A percentile compares a stretch with the other conserved stretches of the same genome.
phyloP scores from a whole-genome alignment of 2,797 vertebrate species.

The Aplochiton taeniatus region DNA sequence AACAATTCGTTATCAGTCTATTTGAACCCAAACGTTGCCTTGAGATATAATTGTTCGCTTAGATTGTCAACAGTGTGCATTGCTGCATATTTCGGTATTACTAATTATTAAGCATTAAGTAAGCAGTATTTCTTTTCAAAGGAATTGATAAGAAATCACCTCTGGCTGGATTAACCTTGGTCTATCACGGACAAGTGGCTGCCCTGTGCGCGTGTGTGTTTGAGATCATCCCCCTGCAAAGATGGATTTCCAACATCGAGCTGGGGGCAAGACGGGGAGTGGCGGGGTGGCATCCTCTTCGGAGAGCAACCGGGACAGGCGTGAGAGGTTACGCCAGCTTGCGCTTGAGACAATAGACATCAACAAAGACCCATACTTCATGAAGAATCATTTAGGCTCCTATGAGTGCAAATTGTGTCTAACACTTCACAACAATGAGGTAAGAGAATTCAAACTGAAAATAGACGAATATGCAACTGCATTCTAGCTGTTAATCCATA shows the following conservation, averaged over 20 bases:
- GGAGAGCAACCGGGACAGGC: constrained; percentile 91
- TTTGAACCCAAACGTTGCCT: no score
- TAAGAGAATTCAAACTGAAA: constrained; percentile 42
- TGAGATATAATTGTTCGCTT: no score
- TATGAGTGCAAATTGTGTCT: constrained; percentile 98
- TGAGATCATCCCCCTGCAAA: constrained; percentile 44
- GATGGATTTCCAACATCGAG: constrained; percentile 98
- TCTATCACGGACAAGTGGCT: no score
- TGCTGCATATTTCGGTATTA: no score
- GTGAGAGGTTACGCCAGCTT: constrained; percentile 91
- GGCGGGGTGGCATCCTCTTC: constrained; percentile 95
- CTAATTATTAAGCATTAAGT: no score
- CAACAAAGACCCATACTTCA: constrained; percentile 99
- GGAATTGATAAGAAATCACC: no score
- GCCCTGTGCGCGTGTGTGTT: background rate
- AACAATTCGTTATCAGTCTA: no score
- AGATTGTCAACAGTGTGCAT: no score
- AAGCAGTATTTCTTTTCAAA: no score
- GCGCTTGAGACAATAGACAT: constrained; percentile 97
- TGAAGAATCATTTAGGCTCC: constrained; percentile 98
- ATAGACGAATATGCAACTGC: background rate
- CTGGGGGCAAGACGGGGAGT: constrained; percentile 94
- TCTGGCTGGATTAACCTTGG: no score
- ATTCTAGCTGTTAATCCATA: background rate
- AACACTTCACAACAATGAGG: constrained; percentile 98